Evolutionary conservation across 2,113 vertebrate species (phyloP).

Genomic region (Brachyhypopomus gauderio): DNA sequence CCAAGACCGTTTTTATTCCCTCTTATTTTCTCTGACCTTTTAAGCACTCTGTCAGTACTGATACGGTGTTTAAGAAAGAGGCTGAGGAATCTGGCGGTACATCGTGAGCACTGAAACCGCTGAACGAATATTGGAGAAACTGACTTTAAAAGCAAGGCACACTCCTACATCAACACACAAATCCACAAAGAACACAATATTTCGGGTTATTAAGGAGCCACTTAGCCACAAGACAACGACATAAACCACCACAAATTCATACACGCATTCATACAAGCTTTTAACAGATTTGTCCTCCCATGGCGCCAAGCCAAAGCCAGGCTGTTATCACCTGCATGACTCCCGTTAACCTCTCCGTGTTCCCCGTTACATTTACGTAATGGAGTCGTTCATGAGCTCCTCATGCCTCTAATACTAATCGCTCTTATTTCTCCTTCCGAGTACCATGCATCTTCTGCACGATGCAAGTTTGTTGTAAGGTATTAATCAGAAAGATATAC

Average conservation of each 20-base stretch:
- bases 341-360: slow-evolving; percentile 31
- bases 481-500: neutral
- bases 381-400: neutral
- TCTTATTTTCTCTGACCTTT: neutral
- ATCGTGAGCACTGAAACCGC: too few species aligned
- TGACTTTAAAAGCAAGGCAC: too few species aligned
- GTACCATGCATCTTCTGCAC: neutral
- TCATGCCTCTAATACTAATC: neutral
- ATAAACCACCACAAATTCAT: too few species aligned
- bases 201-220: too few species aligned
- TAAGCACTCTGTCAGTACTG: too few species aligned
- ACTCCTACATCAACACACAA: too few species aligned
- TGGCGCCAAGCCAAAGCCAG: neutral
- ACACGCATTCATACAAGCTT: too few species aligned
- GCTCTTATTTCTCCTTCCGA: neutral
- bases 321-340: slow-evolving; percentile 12
- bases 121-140: too few species aligned
- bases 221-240: too few species aligned
- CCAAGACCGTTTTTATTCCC: neutral
- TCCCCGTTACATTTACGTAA: neutral
- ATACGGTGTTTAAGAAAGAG: too few species aligned
- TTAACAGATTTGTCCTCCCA: neutral
- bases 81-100: neutral
- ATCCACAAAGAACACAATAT: too few species aligned
- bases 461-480: neutral